Percentiles rank a stretch among this genome's conserved stretches.
Evolutionary conservation across 2,888 invertebrate genomes (phyloP).

Genomic region (Steinernema scapterisci): DNA sequence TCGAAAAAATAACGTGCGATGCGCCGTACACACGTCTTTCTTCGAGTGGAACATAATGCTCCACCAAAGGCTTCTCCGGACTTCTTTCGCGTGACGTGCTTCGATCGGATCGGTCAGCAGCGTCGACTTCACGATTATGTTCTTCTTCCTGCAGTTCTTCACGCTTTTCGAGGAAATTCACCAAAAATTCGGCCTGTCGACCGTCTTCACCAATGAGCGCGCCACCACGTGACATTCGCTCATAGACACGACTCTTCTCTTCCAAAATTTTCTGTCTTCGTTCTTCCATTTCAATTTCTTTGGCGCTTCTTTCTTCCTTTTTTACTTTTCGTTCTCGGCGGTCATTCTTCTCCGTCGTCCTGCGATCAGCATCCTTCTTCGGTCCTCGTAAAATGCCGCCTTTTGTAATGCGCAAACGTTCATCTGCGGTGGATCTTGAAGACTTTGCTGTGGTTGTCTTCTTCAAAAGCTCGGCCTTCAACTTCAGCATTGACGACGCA

Average conservation of each 20-base stretch:
- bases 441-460: not conserved
- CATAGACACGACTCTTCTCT: constrained; percentile 56
- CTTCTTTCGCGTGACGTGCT: not conserved
- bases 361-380: not conserved
- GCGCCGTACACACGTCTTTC: constrained; percentile 56
- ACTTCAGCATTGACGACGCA: not conserved
- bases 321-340: not conserved
- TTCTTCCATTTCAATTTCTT: constrained; percentile 9
- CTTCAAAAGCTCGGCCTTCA: constrained; percentile 5
- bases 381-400: constrained; percentile 7
- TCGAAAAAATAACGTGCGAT: constrained; percentile 55
- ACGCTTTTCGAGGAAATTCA: constrained; percentile 55
- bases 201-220: constrained; percentile 48
- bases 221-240: constrained; percentile 49
- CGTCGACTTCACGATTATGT: not conserved
- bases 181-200: constrained; percentile 54
- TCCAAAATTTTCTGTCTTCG: constrained; percentile 41
- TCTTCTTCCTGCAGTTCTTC: constrained; percentile 42
- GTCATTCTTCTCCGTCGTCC: not conserved
- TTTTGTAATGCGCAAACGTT: not conserved
- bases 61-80: constrained; percentile 41
- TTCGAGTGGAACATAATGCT: constrained; percentile 53
- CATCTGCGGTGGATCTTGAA: not conserved
- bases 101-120: not conserved
- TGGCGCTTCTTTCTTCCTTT: not conserved